Base-by-base conservation (phyloP, 2,888 invertebrate genomes). In the Phanerotoma sp. region DNA sequence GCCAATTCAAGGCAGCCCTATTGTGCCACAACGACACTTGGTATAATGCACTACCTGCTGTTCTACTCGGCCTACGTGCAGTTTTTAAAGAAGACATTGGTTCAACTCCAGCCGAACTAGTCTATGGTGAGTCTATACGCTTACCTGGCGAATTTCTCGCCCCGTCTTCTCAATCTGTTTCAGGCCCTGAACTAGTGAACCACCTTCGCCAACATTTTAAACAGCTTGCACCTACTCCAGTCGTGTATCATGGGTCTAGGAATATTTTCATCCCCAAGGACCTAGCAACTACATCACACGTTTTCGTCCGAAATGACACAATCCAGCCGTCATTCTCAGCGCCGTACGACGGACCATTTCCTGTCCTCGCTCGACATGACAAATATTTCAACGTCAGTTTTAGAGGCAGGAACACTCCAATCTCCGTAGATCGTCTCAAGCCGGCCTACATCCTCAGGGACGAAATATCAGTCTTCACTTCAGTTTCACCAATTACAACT, bases 31-130 rank as follows among this genome's bases (percentile, higher is more conserved):
- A 40, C 11, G 41, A 40, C 41, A 40, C 18, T n/a, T 40, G 18
- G 16, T 40, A 9, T 13, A 13, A 38, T 13, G 38, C 38, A 3
- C 13, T 38, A 13, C 38, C 38, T 38, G 38, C 38, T 3, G 38
- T 38, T 9, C 13, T 38, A 13, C 16, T 38, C 15, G 5, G 38
- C 9, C n/a, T 20, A 11, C 13, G 25, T 16, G 30, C 30, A 16
- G 11, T 7, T 4, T 46, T 13, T 11, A 16, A 30, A 16, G 46
- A 20, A 30, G 30, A 30, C 11, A 9, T 47, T 33, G 33, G 35
- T 33, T 32, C 46, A 32, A 47, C 46, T 33, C 46, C 20, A 33
- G 46, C 33, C 25, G 20, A 47, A 15, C 46, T 35, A 15, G 25
- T 13, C 5, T 20, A 42, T 25, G 25, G n/a, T 13, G 42, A 47